These are phyloP conservation scores for Mus minutoides DNA, from an alignment of 2,797 vertebrate species.

Conservation along the genomic window DNA sequence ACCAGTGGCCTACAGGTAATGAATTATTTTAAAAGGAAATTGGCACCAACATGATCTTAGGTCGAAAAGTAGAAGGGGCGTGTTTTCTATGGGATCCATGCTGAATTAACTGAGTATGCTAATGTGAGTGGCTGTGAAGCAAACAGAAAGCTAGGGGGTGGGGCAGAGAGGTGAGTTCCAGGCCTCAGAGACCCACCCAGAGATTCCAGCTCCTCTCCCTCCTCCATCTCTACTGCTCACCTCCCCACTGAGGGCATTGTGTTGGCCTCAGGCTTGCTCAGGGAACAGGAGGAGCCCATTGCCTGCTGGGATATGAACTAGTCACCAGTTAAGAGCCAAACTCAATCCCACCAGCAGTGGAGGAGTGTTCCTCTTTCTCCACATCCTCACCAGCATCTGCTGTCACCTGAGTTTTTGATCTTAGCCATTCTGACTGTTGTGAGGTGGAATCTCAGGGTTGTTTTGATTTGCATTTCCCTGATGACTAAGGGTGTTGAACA, in stretches of 20 bases:
- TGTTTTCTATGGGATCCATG: constrained; percentile 56
- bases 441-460: too few species aligned
- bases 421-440: too few species aligned
- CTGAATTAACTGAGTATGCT: constrained; percentile 56
- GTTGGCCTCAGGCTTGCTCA: background rate
- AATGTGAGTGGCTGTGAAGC: constrained; percentile 54
- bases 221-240: background rate
- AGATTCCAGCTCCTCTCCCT: background rate
- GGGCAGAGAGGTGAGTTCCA: background rate
- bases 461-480: too few species aligned
- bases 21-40: constrained; percentile 86
- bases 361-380: too few species aligned
- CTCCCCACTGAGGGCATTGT: background rate
- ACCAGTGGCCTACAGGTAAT: constrained; percentile 74
- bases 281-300: background rate
- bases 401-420: too few species aligned
- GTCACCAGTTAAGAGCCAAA: background rate
- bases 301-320: background rate
- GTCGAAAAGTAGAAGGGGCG: constrained; percentile 69
- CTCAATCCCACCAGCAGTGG: background rate
- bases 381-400: too few species aligned
- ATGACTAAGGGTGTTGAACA: too few species aligned
- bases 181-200: background rate
- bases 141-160: constrained; percentile 50
- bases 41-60: constrained; percentile 81